Base-by-base conservation (phyloP, 1,140 invertebrate species). In the Trichonephila clavipes region DNA sequence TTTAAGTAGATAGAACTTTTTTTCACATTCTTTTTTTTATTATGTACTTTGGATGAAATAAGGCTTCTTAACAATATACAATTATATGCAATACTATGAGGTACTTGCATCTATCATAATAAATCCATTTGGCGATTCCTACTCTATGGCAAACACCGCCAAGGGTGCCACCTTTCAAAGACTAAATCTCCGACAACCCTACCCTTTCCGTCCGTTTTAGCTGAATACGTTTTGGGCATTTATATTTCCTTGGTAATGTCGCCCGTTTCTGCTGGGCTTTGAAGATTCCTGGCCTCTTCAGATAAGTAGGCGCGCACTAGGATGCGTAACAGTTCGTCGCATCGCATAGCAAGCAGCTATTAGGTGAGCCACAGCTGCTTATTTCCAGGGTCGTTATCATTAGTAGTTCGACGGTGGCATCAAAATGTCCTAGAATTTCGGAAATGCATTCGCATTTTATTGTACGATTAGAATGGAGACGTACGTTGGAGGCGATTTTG, bases 311-410 rank as follows among this genome's bases (percentile, higher is more conserved):
- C 18, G 69, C n/a, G 24, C 66, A 59, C 81, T 81, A 81, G 24
- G 90, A 34, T 44, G 62, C 58, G 18, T 64, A 92, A 58, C 61
- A 61, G 72, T 19, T 18, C 81, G 61, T 59, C 59, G 90, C 90
- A 58, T 58, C 61, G 90, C 90, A 92, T 92, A 92, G 72, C 90
- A 85, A 92, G 90, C 90, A 85, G 81, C 90, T 92, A 92, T 92
- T 92, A 92, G 82, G 18, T 16, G 81, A 58, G 77, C 90, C 81
- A 44, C 90, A 92, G 90, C 90, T 92, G 90, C 90, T 85, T 92
- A 85, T 64, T 92, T 92, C 82, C 62, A 64, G 81, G 81, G 90
- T 92, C 90, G 90, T 92, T 92, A 92, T 85, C 90, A 92, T 92
- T 92, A 92, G 90, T 51, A 61, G 64, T 34, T 69, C 59, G 90